Conservation (phyloP, 2,797 vertebrate species). For the Urocyon cinereoargenteus region DNA sequence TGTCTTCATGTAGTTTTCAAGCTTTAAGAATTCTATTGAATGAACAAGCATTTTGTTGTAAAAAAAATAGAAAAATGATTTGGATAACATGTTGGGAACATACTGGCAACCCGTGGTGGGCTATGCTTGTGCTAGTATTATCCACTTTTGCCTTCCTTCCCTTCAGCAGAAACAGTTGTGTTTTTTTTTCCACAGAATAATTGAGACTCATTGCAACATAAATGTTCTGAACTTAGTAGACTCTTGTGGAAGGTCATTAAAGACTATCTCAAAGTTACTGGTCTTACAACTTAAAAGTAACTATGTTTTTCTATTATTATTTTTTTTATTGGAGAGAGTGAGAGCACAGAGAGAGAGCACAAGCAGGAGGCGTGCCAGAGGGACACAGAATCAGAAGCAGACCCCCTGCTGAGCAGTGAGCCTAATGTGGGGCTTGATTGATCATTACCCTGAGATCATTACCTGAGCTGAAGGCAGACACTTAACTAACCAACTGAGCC, state of each 20-base stretch:
- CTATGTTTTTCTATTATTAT: background rate
- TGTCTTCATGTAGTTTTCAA: background rate
- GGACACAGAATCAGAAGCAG: too few relatives aligned
- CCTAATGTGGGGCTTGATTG: too few relatives aligned
- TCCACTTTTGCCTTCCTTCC: background rate
- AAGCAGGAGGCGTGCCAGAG: too few relatives aligned
- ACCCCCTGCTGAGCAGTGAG: too few relatives aligned
- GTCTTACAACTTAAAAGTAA: background rate
- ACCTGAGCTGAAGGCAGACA: too few relatives aligned
- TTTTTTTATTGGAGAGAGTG: too few relatives aligned
- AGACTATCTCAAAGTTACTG: background rate
- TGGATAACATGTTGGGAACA: background rate
- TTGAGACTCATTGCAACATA: background rate
- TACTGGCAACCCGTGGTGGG: background rate
- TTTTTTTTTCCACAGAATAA: background rate
- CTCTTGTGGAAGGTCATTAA: background rate
- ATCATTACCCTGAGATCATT: too few relatives aligned
- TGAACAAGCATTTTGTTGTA: background rate
- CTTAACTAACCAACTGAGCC: too few relatives aligned
- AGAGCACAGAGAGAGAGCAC: too few relatives aligned
- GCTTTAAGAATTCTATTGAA: background rate
- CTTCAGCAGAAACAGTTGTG: background rate
- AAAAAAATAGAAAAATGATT: background rate
- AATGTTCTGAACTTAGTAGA: background rate
- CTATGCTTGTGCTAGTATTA: background rate